These are phyloP conservation scores for Eristalis arbustorum DNA, from an alignment of 2,888 invertebrate species.

Conservation along the genomic window DNA sequence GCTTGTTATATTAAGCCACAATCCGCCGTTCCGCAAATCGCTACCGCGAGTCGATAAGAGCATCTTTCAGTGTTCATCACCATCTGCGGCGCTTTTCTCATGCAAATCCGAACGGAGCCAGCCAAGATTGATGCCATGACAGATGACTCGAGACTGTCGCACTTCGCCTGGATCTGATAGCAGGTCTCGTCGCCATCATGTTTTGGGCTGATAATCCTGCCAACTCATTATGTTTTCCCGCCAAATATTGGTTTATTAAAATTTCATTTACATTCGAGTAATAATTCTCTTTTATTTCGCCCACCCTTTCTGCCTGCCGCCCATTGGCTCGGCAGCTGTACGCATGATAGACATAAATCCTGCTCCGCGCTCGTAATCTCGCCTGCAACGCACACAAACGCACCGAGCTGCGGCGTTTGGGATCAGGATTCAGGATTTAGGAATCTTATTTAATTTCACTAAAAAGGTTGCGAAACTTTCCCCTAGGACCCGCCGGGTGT, in stretches of 20 bases:
- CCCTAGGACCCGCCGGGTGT: background rate
- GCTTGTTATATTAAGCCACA: no score
- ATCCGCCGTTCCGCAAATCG: no score
- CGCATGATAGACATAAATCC: conserved; percentile 20
- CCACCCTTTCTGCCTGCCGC: background rate
- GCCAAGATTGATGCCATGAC: background rate
- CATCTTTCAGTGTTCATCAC: background rate
- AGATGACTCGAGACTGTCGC: background rate
- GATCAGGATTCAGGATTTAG: conserved; percentile 44
- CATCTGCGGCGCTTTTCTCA: background rate
- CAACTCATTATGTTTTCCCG: background rate
- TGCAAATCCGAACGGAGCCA: background rate
- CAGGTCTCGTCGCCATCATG: background rate
- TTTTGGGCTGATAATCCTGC: background rate
- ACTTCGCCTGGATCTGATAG: background rate
- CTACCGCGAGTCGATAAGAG: no score
- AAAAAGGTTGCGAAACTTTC: conserved; percentile 62
- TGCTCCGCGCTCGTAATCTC: conserved; percentile 35
- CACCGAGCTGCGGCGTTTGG: conserved; percentile 14
- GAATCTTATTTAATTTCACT: conserved; percentile 62
- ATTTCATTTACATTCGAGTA: background rate
- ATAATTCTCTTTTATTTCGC: background rate
- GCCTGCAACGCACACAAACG: conserved; percentile 29
- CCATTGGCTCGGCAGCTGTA: background rate
- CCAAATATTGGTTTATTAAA: background rate